Percentiles rank a stretch among this genome's conserved stretches.
These are phyloP conservation scores for Calidris pugnax DNA, from an alignment of 2,113 vertebrate species.

Conservation along the genomic window DNA sequence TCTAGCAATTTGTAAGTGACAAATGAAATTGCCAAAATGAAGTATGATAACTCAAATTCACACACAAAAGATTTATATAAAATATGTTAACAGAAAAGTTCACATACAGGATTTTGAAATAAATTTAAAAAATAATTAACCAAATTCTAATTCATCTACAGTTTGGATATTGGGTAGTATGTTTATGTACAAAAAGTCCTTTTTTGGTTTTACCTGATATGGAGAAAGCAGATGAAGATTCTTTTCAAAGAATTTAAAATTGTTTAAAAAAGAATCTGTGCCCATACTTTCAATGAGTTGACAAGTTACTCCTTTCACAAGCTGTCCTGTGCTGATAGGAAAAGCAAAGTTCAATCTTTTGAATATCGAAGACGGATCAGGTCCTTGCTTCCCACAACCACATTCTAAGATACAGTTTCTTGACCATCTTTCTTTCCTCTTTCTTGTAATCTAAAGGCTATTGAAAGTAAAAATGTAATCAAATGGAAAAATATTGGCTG, in stretches of 20 bases:
- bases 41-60: not conserved
- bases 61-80: not conserved
- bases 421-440: not conserved
- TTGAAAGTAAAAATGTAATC: not conserved
- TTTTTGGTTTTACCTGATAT: slow-evolving; percentile 69
- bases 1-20: not conserved
- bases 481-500: not conserved
- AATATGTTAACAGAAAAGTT: not conserved
- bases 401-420: not conserved
- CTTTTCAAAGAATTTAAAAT: slow-evolving; percentile 73
- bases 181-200: not conserved
- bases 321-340: slow-evolving; percentile 73
- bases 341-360: not conserved
- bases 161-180: not conserved
- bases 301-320: slow-evolving; percentile 79
- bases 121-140: not conserved
- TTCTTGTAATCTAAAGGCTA: not conserved
- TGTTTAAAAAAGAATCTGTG: slow-evolving; percentile 54
- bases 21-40: not conserved
- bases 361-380: not conserved
- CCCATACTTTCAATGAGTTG: slow-evolving; percentile 73
- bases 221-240: slow-evolving; percentile 77
- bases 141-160: not conserved
- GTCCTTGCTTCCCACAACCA: not conserved
- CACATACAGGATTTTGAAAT: not conserved